Base-by-base conservation (phyloP, 2,797 vertebrate genomes). In the Tapirus indicus region DNA sequence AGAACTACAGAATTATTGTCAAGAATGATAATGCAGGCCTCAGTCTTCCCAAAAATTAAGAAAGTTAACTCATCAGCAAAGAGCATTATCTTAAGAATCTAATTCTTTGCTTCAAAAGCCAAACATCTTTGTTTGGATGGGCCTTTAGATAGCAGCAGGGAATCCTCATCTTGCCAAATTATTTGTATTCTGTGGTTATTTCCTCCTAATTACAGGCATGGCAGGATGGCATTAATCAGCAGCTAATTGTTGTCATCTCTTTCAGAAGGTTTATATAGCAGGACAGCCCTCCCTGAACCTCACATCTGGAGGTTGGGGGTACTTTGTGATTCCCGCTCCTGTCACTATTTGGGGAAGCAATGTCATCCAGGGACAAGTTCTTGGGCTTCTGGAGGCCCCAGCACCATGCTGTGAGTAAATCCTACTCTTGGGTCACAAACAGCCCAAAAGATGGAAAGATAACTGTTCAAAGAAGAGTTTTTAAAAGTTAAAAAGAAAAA, bases 101-200 rank as follows among this genome's bases (percentile, higher is more conserved):
- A 87, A 72, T n/a, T 85, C 29, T 20, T 66, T 23, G 74, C 66
- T 69, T 97, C 78, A 60, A 88, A 95, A 94, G 60, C 23, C 62
- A 69, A 91, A 74, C 4, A 69, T 29, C 62, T 86, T 64, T 38
- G 75, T 38, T 72, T 82, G 38, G 16, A 32, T 23, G 21, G 29
- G 17, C 25, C 16, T 29, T 72, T 56, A 68, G 2, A 44, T 5
- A 64, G 75, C 92, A 52, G 64, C 9, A 11, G 64, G 38, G 52
- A 29, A 32, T 44, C 13, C 10, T 75, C 54, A 35, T 64, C 79
- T 60, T 96, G 47, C 41, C 58, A 49, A 83, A 82, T 88, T 8
- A 25, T n/a, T 72, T 93, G 62, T 69, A 82, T 49, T 69, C 29
- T 52, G 2, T 32, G 60, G 14, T 17, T 1, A 5, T 12, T 92